Base-by-base conservation (phyloP, 2,888 invertebrate species). In the Trisateles emortualis region DNA sequence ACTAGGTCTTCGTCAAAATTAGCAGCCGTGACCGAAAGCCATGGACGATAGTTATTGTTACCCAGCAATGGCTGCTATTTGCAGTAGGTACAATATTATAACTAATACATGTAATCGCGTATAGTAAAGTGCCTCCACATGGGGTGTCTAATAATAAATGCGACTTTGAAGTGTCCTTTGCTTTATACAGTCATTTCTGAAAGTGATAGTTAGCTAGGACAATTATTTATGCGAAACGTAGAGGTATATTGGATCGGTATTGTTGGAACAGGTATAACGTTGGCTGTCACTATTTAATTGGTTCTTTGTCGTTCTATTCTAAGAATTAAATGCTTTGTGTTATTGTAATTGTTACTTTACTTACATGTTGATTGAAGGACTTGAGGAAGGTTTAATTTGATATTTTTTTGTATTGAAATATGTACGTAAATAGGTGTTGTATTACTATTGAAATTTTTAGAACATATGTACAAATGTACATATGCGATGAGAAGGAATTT, bases 161-260 rank as follows among this genome's bases (percentile, higher is more conserved):
- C 53, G 54, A 52, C 58, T 66, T 66, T 58, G 40, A 48, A 41
- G 47, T 48, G 51, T 62, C 55, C 52, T 35, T 36, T 42, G 50
- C 65, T 57, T 58, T 54, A 51, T 54, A 58, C 46, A 48, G 47
- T 52, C 59, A 58, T 65, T 58, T 11, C 42, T 19, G 52, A 45
- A 54, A 51, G 33, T 49, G 59, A 68, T 59, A 64, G 68, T 53
- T 42, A 24, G 17, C 45, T 48, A 10, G 4, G n/a, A 47, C 43
- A 60, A 71, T 71, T 71, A 70, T 24, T 11, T 22, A 65, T 59
- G 48, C 63, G 44, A 52, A 64, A 64, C 51, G 53, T 26, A 51
- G 58, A 62, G 39, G 24, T 35, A 11, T 47, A 42, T 42, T 13
- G 6, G n/a, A 29, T 49, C 35, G 11, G 6, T 46, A 19, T 30